Percentiles rank a stretch among this genome's conserved stretches.
Evolutionary conservation across 2,797 vertebrate genomes (phyloP).

Genomic region (Sphenodon punctatus): DNA sequence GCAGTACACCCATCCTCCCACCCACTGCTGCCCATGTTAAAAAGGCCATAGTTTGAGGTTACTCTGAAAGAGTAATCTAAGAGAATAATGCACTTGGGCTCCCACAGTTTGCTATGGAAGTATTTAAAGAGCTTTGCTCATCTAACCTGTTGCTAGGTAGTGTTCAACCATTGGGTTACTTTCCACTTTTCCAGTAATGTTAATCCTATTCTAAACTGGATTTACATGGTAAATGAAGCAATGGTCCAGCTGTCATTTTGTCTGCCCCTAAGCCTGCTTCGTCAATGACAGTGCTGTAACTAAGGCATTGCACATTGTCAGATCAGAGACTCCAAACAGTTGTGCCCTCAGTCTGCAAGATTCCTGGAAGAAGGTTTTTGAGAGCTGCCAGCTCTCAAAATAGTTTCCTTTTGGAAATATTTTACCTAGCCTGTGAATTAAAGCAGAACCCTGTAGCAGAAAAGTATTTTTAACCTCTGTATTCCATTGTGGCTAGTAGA

Average conservation of each 20-base stretch:
- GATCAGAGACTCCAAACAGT: slow-evolving; percentile 61
- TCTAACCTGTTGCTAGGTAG: slow-evolving; percentile 26
- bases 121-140: slow-evolving; percentile 10
- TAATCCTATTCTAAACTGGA: slow-evolving; percentile 69
- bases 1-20: too few species aligned
- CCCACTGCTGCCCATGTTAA: too few species aligned
- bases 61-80: background rate
- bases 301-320: slow-evolving; percentile 26
- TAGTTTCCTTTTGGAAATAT: slow-evolving; percentile 26
- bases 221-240: slow-evolving; percentile 66
- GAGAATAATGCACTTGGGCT: background rate
- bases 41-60: background rate
- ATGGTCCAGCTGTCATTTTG: slow-evolving; percentile 67
- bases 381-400: slow-evolving; percentile 28
- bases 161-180: slow-evolving; percentile 44
- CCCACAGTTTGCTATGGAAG: slow-evolving; percentile 24
- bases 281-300: slow-evolving; percentile 22
- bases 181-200: slow-evolving; percentile 50
- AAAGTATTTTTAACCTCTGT: background rate
- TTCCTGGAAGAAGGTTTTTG: slow-evolving; percentile 52
- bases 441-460: background rate
- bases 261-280: slow-evolving; percentile 56
- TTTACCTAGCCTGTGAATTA: slow-evolving; percentile 4
- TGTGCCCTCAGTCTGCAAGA: slow-evolving; percentile 61
- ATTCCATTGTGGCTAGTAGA: background rate